Evolutionary conservation across 1,140 invertebrate species (phyloP), one percentile per base, ranked within the genome.

Genomic region (Phortica variegata): DNA sequence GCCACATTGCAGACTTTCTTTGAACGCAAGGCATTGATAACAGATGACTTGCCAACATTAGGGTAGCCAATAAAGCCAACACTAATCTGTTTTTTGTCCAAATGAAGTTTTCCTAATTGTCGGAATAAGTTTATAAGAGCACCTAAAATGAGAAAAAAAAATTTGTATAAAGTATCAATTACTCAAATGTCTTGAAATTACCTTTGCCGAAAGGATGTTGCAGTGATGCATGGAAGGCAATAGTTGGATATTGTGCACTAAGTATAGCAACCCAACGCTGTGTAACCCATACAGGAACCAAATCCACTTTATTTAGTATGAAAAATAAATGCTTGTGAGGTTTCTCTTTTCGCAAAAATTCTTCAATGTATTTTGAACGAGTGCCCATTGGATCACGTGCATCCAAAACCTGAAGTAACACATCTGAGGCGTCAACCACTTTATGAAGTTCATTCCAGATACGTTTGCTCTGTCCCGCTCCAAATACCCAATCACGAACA

Each of bases 391-490:
- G 95, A 83, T 98, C 93, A 54, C 96, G 81, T 1, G 95, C 93
- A 83, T 98, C 95, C 36, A 98, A 78, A 4, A 93, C 85, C 82
- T 98, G 93, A 12, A 98, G 77, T 17, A 99, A 76, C 6, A 99
- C 95, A 84, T 99, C 97, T 2, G 95, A 97, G 7, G 96, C 98
- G 78, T 99, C 97, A 38, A 99, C 89, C 8, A 98, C 95, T 84
- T 99, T 99, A 74, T 99, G 98, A 6, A 99, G 77, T 78, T 99
- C 97, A 81, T 96, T 97, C 97, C 97, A 99, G 65, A 99, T 97
- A 60, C 97, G 83, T 80, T 86, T 96, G 63, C 95, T 98, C 74
- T 96, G 93, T 3, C 97, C 97, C 21, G 93, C 92, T 40, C 81
- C 85, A 85, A 95, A 94, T 3, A 95, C 84, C 88, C 90, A 91